These are phyloP conservation scores for Castor canadensis DNA, from an alignment of 2,113 vertebrate species.

Conservation along the genomic window DNA sequence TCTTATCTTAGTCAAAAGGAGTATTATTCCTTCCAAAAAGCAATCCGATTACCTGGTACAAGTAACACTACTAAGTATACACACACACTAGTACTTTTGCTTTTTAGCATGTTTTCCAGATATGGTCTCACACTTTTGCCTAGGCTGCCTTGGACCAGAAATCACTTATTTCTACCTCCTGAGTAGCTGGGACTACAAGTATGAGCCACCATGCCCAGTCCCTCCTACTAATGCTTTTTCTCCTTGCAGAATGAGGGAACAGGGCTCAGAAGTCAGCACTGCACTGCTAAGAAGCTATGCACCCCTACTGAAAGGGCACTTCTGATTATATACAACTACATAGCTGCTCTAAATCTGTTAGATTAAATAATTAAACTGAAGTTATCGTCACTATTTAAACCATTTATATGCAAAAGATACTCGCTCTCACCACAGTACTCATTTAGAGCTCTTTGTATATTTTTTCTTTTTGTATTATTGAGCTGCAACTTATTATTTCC, in stretches of 20 bases:
- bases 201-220: too few relatives aligned
- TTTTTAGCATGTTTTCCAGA: too few relatives aligned
- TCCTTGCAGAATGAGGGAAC: background rate
- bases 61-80: background rate
- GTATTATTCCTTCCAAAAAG: background rate
- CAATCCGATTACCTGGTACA: background rate
- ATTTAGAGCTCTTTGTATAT: background rate
- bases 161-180: too few relatives aligned
- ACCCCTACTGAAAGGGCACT: background rate
- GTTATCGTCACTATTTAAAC: background rate
- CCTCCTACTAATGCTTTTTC: background rate
- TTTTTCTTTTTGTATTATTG: background rate
- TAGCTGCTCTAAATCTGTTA: constrained; percentile 21
- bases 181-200: too few relatives aligned
- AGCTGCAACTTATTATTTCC: constrained; percentile 33
- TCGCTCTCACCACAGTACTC: background rate
- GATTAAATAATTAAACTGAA: constrained; percentile 47
- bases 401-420: constrained; percentile 46
- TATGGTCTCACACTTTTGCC: too few relatives aligned
- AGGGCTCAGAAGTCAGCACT: background rate
- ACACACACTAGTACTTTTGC: too few relatives aligned
- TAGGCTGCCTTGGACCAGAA: too few relatives aligned
- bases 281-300: background rate
- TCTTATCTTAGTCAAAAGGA: background rate
- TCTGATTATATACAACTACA: background rate